Evolutionary conservation across 2,888 invertebrate species (phyloP), one percentile per base, ranked within the genome.

Genomic region (Watsonalla binaria): DNA sequence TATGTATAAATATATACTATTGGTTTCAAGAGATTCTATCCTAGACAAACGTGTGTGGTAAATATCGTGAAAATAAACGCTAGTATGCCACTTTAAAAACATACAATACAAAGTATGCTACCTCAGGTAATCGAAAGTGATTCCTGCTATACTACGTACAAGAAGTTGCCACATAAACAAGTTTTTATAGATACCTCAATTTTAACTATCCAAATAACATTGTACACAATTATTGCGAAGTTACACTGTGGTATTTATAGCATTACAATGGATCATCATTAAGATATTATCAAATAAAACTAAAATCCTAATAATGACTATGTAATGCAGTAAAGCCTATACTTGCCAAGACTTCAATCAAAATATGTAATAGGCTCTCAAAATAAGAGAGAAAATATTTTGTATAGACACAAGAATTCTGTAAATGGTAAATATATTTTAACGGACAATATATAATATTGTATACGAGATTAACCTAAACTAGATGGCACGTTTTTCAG

Each of bases 381-480:
- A 91, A 91, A 91, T 88, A 91, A 91, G 91, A 91, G 91, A 88
- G 86, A 90, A 88, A 90, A 90, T 89, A 85, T 87, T 90, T 89
- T 89, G 90, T 91, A 91, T 90, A 91, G 89, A 90, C 90, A 87
- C 90, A 89, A 89, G 90, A 87, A 88, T 90, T 91, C 89, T 90
- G 90, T 91, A 91, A 90, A 90, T 88, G 90, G 90, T 91, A 91
- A 90, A 91, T 90, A 91, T 91, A 91, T 87, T 88, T 90, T 84
- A 91, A 91, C 90, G 90, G 91, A 91, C 90, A 91, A 90, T 91
- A 91, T 90, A 90, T 89, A 91, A 89, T 90, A 90, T 90, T 91
- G 90, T 91, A 91, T 90, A 90, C 90, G 88, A 90, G 88, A 86
- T 90, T 90, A 91, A 90, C 91, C 91, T 92, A 91, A 90, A 90